Percentiles rank a stretch among this genome's conserved stretches.
Conservation (phyloP, 2,888 invertebrate species). For the Drosophila paucipuncta region DNA sequence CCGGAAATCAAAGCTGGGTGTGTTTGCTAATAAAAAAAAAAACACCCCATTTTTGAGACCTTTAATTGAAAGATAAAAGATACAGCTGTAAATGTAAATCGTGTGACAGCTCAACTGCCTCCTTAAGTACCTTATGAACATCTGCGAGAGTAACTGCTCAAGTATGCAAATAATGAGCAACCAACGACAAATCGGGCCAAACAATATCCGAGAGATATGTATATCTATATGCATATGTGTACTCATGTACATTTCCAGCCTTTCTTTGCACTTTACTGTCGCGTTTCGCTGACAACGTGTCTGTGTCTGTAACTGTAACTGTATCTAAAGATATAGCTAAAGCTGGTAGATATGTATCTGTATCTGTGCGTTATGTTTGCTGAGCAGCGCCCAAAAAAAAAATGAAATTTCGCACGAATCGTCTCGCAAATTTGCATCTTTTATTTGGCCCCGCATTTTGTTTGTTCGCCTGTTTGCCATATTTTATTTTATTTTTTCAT, state of each 20-base stretch:
- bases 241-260: slow-evolving; percentile 47
- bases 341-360: not conserved
- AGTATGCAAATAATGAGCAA: slow-evolving; percentile 23
- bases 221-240: not conserved
- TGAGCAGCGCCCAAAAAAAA: slow-evolving; percentile 56
- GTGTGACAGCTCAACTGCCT: slow-evolving; percentile 1
- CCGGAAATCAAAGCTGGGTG: not conserved
- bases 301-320: not conserved
- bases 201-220: slow-evolving; percentile 14
- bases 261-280: slow-evolving; percentile 65
- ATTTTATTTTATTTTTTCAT: slow-evolving; percentile 13
- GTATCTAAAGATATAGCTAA: slow-evolving; percentile 10
- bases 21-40: not conserved
- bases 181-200: slow-evolving; percentile 6
- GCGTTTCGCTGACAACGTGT: slow-evolving; percentile 37
- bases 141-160: slow-evolving; percentile 5
- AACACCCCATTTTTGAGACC: not conserved
- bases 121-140: slow-evolving; percentile 5
- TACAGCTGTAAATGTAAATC: slow-evolving; percentile 11
- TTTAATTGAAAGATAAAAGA: slow-evolving; percentile 10
- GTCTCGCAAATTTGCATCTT: slow-evolving; percentile 68
- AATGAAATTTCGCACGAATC: slow-evolving; percentile 54
- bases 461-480: slow-evolving; percentile 59
- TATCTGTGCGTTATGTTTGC: slow-evolving; percentile 41
- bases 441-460: slow-evolving; percentile 58